Evolutionary conservation across 2,888 invertebrate genomes (phyloP).

Genomic region (Polylopha cassiicola): DNA sequence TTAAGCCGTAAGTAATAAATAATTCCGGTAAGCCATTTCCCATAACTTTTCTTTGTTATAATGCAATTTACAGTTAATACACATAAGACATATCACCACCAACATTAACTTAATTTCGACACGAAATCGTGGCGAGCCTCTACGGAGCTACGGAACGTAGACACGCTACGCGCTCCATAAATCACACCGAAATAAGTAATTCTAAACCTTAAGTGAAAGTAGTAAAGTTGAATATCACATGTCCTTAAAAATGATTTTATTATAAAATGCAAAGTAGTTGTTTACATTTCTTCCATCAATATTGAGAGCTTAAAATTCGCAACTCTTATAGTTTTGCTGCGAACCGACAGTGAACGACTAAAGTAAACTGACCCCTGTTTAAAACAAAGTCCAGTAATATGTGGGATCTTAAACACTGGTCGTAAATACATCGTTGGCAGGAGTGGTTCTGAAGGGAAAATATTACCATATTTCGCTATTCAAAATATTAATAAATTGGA

Average conservation of each 20-base stretch:
- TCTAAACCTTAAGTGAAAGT: too few relatives aligned
- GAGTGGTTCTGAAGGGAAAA: conserved; percentile 6
- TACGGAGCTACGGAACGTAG: too few relatives aligned
- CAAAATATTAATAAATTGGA: conserved; percentile 1
- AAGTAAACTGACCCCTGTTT: background rate
- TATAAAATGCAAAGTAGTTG: conserved; percentile 10
- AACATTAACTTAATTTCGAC: too few relatives aligned
- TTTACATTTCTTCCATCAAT: conserved; percentile 13
- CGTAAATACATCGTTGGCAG: conserved; percentile 10
- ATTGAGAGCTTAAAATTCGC: conserved; percentile 12
- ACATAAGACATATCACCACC: too few relatives aligned
- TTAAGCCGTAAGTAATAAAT: too few relatives aligned
- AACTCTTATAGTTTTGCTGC: background rate
- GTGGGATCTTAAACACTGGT: background rate
- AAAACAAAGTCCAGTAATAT: background rate
- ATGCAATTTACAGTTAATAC: too few relatives aligned
- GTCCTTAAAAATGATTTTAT: too few relatives aligned
- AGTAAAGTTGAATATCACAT: too few relatives aligned
- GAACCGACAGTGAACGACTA: background rate
- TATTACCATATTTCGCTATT: conserved; percentile 13
- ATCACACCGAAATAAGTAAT: too few relatives aligned
- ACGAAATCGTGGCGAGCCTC: too few relatives aligned
- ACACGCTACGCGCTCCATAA: background rate
- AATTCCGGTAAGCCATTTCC: too few relatives aligned
- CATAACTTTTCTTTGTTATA: background rate